phyloP scores from a whole-genome alignment of 2,113 vertebrate genomes.

The Eurystomus gularis region DNA sequence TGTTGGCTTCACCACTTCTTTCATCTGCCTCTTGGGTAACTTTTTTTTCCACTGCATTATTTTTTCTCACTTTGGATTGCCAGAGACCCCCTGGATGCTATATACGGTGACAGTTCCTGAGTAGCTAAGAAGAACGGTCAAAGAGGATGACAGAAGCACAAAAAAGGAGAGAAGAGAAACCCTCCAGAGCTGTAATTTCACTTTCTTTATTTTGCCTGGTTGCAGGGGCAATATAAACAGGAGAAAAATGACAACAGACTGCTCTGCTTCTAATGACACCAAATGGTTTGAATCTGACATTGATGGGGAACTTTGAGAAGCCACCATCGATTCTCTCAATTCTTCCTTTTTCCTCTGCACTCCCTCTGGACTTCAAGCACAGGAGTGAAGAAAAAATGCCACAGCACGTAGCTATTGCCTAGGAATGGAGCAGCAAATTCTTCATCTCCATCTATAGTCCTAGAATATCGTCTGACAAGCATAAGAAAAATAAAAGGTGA shows the following conservation, averaged over 20 bases:
- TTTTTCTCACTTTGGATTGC: conserved; percentile 28
- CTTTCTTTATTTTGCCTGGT: conserved; percentile 5
- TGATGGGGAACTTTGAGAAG: not conserved
- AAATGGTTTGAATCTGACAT: not conserved
- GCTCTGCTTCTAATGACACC: not conserved
- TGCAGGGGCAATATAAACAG: conserved; percentile 3
- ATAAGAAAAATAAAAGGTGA: not conserved
- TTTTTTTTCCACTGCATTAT: not conserved
- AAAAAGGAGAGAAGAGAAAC: not conserved
- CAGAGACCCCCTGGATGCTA: not conserved
- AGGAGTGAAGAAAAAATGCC: not conserved
- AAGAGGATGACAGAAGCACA: not conserved
- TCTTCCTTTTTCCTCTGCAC: not conserved
- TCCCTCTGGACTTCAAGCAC: not conserved
- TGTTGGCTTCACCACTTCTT: not conserved
- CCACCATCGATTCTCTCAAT: not conserved
- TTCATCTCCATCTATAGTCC: not conserved
- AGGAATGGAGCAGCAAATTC: not conserved
- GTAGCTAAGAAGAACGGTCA: conserved; percentile 5
- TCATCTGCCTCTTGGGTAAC: not conserved
- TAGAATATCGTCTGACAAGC: not conserved
- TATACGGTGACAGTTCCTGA: not conserved
- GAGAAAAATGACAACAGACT: not conserved
- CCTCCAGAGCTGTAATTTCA: conserved; percentile 25
- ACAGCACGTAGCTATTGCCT: not conserved